Evolutionary conservation across 2,797 vertebrate species (phyloP), one percentile per base, ranked within the genome.

Genomic region (Pogoniulus pusillus): DNA sequence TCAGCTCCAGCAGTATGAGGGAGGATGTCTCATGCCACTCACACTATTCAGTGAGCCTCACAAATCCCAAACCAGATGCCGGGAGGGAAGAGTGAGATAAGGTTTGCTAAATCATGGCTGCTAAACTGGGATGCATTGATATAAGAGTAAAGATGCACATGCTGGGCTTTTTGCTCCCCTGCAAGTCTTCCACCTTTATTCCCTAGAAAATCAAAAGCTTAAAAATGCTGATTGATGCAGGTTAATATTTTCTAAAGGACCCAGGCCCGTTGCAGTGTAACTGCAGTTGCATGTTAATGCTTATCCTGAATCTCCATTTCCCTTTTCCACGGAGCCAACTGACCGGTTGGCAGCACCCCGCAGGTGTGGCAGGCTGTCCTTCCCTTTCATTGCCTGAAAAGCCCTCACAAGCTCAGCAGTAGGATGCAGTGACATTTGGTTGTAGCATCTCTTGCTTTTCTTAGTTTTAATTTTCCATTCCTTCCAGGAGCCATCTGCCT

Each of bases 291-390:
- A 59, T 78, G 74, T 69, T 55, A 65, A 63, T 78, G 59, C 79
- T 80, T 82, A 59, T 58, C 37, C 34, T 14, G 30, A 63, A 60
- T 16, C 49, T 85, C 20, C 7, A 2, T 78, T 73, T 78, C 18
- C 37, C 53, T 81, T 59, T 39, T 39, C 80, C 7, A 10, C 5
- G 17, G 73, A 92, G 77, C 49, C 82, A 76, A 60, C 6, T 71
- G 83, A 62, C 41, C 41, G 59, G 81, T 7, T 90, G 87, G 78
- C 89, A 95, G 89, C 91, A 80, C 68, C 89, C 81, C 0, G 6
- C 91, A 88, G 81, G 89, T 86, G 83, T 62, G 65, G 37, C 91
- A 86, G 59, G 20, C 87, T 94, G 87, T 92, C 72, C 69, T 90
- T 80, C 58, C 43, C 34, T 59, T 22, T 4, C 49, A 2, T 77